Evolutionary conservation across 1,140 invertebrate species (phyloP).

Genomic region (Vanessa tameamea): DNA sequence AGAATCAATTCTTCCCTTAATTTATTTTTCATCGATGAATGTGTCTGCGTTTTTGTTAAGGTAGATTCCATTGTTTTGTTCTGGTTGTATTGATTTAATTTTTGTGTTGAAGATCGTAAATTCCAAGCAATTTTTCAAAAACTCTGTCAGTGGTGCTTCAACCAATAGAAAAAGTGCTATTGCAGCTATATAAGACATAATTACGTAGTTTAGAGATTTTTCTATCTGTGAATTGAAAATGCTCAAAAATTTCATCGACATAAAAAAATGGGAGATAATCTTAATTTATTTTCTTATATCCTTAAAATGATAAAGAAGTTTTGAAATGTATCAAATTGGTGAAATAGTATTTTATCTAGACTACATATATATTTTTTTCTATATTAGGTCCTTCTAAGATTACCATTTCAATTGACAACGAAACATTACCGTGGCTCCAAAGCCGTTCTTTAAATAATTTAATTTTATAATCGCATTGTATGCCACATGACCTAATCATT

Average conservation of each 20-base stretch:
- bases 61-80: background rate
- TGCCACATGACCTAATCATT: too few species aligned
- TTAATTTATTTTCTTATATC: too few species aligned
- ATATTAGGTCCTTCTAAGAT: too few species aligned
- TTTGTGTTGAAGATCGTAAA: background rate
- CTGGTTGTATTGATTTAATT: background rate
- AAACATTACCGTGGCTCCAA: too few species aligned
- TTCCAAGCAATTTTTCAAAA: constrained; percentile 12
- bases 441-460: too few species aligned
- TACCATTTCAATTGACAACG: too few species aligned
- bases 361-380: too few species aligned
- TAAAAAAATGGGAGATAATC: too few species aligned
- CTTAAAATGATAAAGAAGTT: too few species aligned
- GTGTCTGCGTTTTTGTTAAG: background rate
- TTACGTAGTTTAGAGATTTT: constrained; percentile 16
- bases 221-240: constrained; percentile 33
- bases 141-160: constrained; percentile 34
- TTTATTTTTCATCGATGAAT: background rate
- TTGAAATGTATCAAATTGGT: too few species aligned
- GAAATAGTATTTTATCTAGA: too few species aligned
- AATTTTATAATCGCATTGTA: too few species aligned
- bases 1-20: background rate
- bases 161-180: constrained; percentile 39
- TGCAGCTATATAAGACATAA: constrained; percentile 27
- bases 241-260: background rate